A percentile compares a stretch with the other conserved stretches of the same genome.
Conservation (phyloP, 2,113 vertebrate species). For the Menidia beryllina region DNA sequence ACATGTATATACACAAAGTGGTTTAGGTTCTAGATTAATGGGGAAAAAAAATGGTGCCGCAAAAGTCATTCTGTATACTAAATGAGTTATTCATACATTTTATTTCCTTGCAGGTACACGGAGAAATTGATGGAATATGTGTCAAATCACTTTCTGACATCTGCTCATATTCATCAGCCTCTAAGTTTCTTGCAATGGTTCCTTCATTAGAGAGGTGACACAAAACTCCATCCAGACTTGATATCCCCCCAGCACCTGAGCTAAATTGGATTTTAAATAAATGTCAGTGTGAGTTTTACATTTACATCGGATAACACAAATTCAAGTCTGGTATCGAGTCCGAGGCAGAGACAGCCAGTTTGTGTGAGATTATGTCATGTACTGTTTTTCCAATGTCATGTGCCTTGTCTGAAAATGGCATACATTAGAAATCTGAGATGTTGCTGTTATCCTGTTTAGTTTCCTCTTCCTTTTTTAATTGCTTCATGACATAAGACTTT, state of each 20-base stretch:
- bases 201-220: conserved; percentile 82
- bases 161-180: conserved; percentile 82
- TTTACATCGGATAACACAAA: conserved; percentile 61
- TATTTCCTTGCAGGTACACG: conserved; percentile 75
- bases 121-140: conserved; percentile 83
- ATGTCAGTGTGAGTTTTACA: conserved; percentile 81
- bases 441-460: conserved; percentile 7
- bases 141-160: conserved; percentile 81
- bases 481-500: too few relatives aligned
- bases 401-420: conserved; percentile 18
- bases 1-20: not conserved
- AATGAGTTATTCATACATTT: conserved; percentile 73
- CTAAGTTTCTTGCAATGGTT: conserved; percentile 69
- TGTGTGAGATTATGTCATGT: conserved; percentile 54
- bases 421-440: conserved; percentile 16
- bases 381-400: conserved; percentile 5
- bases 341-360: conserved; percentile 38
- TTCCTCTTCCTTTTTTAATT: not conserved
- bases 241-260: conserved; percentile 78
- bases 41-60: conserved; percentile 32
- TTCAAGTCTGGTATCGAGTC: conserved; percentile 52
- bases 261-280: conserved; percentile 85
- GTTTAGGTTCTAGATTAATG: conserved; percentile 59
- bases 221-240: conserved; percentile 76
- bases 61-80: conserved; percentile 58